Percentiles rank a stretch among this genome's conserved stretches.
These are phyloP conservation scores for Hemichromis elongatus DNA, from an alignment of 2,113 vertebrate genomes.

Conservation along the genomic window DNA sequence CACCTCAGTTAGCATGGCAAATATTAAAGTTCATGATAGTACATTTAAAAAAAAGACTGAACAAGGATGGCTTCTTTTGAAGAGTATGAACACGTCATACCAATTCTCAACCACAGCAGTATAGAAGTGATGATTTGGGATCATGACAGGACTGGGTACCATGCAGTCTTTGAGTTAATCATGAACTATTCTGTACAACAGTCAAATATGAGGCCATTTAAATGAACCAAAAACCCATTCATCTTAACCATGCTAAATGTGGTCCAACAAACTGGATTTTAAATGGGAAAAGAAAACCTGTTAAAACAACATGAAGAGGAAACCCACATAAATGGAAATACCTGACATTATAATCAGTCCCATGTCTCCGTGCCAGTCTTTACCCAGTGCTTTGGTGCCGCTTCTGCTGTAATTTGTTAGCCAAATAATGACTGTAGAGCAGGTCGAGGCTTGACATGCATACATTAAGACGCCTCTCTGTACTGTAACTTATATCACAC, in stretches of 20 bases:
- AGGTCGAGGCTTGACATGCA: not conserved
- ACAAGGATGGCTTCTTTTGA: not conserved
- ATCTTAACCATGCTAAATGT: not conserved
- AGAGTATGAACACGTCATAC: not conserved
- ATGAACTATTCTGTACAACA: not conserved
- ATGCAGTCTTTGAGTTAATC: not conserved
- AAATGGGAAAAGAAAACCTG: fast-evolving
- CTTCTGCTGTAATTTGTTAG: not conserved
- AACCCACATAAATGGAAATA: not conserved
- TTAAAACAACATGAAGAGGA: not conserved
- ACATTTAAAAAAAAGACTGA: not conserved
- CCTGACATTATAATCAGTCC: not conserved
- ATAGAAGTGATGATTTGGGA: not conserved
- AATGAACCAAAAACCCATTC: not conserved
- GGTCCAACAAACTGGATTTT: not conserved
- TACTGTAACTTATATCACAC: not conserved
- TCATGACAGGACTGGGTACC: not conserved
- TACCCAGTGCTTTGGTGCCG: not conserved
- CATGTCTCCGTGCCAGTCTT: no score
- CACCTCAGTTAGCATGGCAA: not conserved
- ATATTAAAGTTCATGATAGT: fast-evolving
- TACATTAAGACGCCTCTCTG: not conserved
- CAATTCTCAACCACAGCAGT: not conserved
- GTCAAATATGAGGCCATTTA: not conserved
- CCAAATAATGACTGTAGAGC: not conserved